A percentile compares a stretch with the other conserved stretches of the same genome.
Evolutionary conservation across 2,888 invertebrate species (phyloP).

Genomic region (Acronicta aceris): DNA sequence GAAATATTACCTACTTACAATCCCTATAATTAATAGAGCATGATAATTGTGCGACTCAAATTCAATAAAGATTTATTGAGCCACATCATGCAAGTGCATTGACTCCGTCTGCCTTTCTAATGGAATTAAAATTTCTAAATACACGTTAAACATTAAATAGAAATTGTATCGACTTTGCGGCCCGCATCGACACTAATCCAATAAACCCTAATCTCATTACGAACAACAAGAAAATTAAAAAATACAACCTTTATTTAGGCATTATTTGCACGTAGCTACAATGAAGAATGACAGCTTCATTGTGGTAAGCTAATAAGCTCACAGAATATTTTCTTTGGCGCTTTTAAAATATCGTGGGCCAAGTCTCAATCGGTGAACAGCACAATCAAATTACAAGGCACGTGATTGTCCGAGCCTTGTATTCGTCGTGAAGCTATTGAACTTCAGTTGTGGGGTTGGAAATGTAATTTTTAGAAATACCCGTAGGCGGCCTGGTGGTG

Average conservation of each 20-base stretch:
- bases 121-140: background rate
- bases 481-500: conserved; percentile 63
- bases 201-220: conserved; percentile 17
- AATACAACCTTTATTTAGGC: conserved; percentile 17
- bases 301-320: conserved; percentile 60
- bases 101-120: background rate
- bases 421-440: conserved; percentile 65
- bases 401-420: conserved; percentile 81
- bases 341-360: conserved; percentile 83
- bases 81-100: background rate
- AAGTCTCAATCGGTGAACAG: conserved; percentile 81
- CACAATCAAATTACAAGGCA: conserved; percentile 85
- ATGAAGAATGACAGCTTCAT: conserved; percentile 54
- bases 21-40: too few species aligned
- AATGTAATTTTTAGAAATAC: conserved; percentile 82
- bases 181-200: conserved; percentile 13
- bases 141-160: background rate
- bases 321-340: conserved; percentile 74
- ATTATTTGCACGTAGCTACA: conserved; percentile 31
- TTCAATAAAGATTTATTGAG: too few species aligned
- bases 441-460: conserved; percentile 61
- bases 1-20: background rate
- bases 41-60: too few species aligned
- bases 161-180: background rate
- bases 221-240: conserved; percentile 24